Base-by-base conservation (phyloP, 2,113 vertebrate genomes). In the Urocitellus parryii region DNA sequence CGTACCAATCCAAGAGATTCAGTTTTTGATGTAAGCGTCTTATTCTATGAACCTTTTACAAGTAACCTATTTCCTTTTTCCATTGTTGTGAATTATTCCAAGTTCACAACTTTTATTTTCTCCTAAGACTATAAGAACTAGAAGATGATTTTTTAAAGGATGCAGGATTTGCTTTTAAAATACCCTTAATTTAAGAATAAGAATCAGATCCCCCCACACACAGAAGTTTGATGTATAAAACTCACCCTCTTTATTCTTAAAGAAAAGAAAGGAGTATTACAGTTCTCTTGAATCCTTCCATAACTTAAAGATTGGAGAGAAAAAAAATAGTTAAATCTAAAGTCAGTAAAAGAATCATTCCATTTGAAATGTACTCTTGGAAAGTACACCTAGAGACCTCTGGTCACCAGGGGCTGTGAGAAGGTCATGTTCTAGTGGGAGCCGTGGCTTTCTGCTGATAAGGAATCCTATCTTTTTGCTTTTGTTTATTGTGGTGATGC, bases 111-210 rank as follows among this genome's bases (percentile, higher is more conserved):
- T 91, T 93, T 92, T 92, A 29, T 87, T 95, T 96, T 94, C 65
- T 96, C 24, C 72, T 73, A 79, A 81, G 95, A 77, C 20, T 58
- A 9, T 91, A 67, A 90, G 25, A 91, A 24, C 67, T 78, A 83
- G 76, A 78, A 85, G 45, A 77, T 79, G 22, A 84, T 90, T 93
- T 58, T 96, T 92, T 37, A 95, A 89, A 86, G 18, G 83, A 74
- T 78, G 17, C 1, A 90, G 27, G 12, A 88, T 89, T 72, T 91
- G 53, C 51, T 95, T 94, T 96, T 82, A 78, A 91, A 96, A 93
- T 53, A 7, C 1, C 56, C 22, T 63, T 88, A 88, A 67, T 48
- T 77, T 74, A 96, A 87, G 81, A 92, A 90, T 73, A 84, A 56
- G 37, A 80, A 32, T 72, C 48, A 42, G 3, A 61, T 18, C 9